Base-by-base conservation (phyloP, 1,140 invertebrate species). In the Ceratina australensis region DNA sequence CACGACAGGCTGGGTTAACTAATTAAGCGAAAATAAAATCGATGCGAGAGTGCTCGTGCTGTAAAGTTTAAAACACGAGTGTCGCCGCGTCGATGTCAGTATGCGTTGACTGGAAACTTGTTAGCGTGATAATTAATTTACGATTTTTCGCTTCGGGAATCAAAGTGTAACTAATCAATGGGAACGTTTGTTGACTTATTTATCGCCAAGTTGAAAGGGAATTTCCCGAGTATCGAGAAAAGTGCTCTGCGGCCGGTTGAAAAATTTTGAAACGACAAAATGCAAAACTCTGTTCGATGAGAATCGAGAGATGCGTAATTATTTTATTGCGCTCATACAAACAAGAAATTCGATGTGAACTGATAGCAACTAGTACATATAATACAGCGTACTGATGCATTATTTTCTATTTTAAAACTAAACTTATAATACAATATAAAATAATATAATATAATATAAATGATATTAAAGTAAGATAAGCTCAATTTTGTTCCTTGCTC, bases 121-220 rank as follows among this genome's bases (percentile, higher is more conserved):
- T 15, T 47, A 24, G 63, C 15, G 15, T 20, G 64, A 66, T 66
- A 50, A 66, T 66, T 66, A 66, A 66, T 66, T 66, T 66, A 66
- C 64, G 64, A 66, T 66, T 66, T 66, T 66, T 66, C 64, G 64
- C 64, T 50, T n/a, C 64, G 64, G 0, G 47, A 26, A 18, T 66
- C 64, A 66, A 66, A 66, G 47, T 26, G 64, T 50, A 49, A 65
- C 47, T 66, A 66, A 66, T 66, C 64, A 26, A 50, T 50, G 3
- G 16, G 42, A 26, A 66, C 22, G 47, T 26, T 26, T 50, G 42
- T 66, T 42, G 16, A 66, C 47, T 66, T 26, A 22, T 66, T 66
- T 50, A 66, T 66, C n/a, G 12, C 20, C 5, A 50, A 66, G 22
- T n/a, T 24, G 22, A 66, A 24, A 26, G 22, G 18, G 22, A 66